A percentile compares a stretch with the other conserved stretches of the same genome.
phyloP scores from a whole-genome alignment of 2,888 invertebrate species.

The Pseudolycoriella hygida region DNA sequence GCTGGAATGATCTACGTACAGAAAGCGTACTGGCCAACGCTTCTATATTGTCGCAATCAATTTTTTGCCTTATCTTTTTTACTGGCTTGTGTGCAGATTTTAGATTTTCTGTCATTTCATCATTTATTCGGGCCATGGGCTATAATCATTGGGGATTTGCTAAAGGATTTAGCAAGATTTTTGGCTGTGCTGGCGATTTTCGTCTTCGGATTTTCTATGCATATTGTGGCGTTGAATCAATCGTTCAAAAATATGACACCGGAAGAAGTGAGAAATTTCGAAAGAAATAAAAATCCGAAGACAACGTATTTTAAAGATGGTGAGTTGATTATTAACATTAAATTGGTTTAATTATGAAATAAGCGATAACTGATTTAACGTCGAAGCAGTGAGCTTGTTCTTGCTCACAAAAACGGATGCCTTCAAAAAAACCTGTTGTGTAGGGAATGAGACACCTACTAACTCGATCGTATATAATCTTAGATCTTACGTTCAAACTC shows the following conservation, averaged over 20 bases:
- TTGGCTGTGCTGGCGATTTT: constrained; percentile 95
- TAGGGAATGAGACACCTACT: too few species aligned
- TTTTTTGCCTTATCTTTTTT: constrained; percentile 90
- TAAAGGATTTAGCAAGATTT: constrained; percentile 91
- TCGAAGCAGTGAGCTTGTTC: too few species aligned
- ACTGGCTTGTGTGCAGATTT: constrained; percentile 90
- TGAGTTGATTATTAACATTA: constrained; percentile 39
- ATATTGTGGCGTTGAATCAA: constrained; percentile 89
- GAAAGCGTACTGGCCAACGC: constrained; percentile 59
- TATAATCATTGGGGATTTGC: constrained; percentile 91
- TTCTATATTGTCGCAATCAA: constrained; percentile 92
- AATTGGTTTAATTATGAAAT: too few species aligned
- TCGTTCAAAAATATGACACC: constrained; percentile 59
- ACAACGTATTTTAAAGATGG: constrained; percentile 52
- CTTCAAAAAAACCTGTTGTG: too few species aligned
- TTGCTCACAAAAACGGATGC: too few species aligned
- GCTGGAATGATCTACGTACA: constrained; percentile 55
- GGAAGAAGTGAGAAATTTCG: constrained; percentile 40
- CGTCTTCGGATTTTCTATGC: constrained; percentile 96
- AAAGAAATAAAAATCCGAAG: constrained; percentile 34
- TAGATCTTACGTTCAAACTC: too few species aligned
- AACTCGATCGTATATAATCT: too few species aligned
- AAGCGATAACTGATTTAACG: too few species aligned
- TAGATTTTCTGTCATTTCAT: constrained; percentile 96
- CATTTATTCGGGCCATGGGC: constrained; percentile 99